Evolutionary conservation across 2,888 invertebrate genomes (phyloP), one percentile per base, ranked within the genome.

Genomic region (Drosophila mettleri): DNA sequence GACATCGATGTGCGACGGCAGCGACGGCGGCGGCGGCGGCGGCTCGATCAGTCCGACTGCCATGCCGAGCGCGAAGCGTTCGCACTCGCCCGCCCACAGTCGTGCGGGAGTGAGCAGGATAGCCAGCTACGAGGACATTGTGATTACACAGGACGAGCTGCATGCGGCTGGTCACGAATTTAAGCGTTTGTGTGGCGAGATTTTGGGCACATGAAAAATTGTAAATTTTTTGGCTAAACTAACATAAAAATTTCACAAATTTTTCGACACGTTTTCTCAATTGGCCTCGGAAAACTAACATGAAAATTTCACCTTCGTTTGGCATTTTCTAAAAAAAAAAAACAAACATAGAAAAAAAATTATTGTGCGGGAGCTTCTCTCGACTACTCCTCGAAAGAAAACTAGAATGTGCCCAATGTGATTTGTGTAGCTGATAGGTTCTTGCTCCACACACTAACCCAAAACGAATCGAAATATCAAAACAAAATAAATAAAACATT

Each of bases 81-180:
- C 90, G 63, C 62, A 77, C 6, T 84, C 80, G 14, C 86, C 90
- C 24, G 74, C 27, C 0, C 24, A n/a, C 7, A 20, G 16, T 3
- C 14, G 27, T 3, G 9, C 8, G 10, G 14, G 29, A 9, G 14
- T 33, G 51, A 16, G 18, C n/a, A 41, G 36, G 31, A 58, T 84
- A 10, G 60, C 71, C 54, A 59, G 62, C 48, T 77, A 81, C 65
- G 92, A 92, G 54, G 92, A 92, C 18, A 88, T 92, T 39, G 74
- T 83, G 53, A 80, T 92, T 24, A 91, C 91, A 12, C 80, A 88
- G 51, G 90, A 89, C 57, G 92, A 92, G 52, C 74, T 92, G 33
- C 82, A 80, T 54, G 76, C 76, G 62, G 90, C 90, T 8, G 68
- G 86, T 9, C 83, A 78, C 39, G 91, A 90, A 48, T 92, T 91